Evolutionary conservation across 30 jellyfish, hydroid and myxozoan species (phyloP).

Genomic region (Aurelia coerulea): DNA sequence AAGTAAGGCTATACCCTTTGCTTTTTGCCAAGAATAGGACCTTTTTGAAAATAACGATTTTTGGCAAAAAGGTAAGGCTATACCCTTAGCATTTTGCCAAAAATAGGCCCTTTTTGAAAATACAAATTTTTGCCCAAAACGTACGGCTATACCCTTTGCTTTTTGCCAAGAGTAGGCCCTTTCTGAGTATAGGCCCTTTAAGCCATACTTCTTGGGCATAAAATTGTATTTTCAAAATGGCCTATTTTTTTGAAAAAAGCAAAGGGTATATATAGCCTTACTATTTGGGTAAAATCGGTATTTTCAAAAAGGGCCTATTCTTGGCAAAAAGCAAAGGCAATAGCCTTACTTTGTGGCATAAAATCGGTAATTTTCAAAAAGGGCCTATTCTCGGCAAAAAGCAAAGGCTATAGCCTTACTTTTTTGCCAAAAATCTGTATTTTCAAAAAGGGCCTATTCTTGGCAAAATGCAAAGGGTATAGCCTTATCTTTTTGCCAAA

Average conservation of each 20-base stretch:
- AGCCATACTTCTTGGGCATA: not conserved
- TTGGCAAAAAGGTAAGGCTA: too few relatives aligned
- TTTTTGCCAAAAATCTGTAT: not conserved
- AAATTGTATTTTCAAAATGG: not conserved
- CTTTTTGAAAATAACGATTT: too few relatives aligned
- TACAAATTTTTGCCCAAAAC: too few relatives aligned
- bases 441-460: not conserved
- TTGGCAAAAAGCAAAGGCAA: not conserved
- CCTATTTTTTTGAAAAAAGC: too few relatives aligned
- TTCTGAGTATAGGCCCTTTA: too few relatives aligned
- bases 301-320: too few relatives aligned
- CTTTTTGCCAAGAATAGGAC: too few relatives aligned
- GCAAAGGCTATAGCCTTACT: not conserved
- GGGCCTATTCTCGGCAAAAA: not conserved
- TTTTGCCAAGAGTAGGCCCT: not conserved
- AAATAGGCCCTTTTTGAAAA: too few relatives aligned
- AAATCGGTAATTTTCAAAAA: not conserved
- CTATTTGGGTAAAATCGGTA: not conserved
- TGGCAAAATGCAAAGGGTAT: not conserved
- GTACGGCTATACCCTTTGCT: too few relatives aligned
- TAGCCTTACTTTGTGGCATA: not conserved
- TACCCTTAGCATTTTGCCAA: too few relatives aligned
- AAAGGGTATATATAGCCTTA: too few relatives aligned
- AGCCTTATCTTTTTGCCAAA: not conserved
- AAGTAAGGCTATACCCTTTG: too few relatives aligned